Base-by-base conservation (phyloP, 2,888 invertebrate genomes). In the Axea sp. region DNA sequence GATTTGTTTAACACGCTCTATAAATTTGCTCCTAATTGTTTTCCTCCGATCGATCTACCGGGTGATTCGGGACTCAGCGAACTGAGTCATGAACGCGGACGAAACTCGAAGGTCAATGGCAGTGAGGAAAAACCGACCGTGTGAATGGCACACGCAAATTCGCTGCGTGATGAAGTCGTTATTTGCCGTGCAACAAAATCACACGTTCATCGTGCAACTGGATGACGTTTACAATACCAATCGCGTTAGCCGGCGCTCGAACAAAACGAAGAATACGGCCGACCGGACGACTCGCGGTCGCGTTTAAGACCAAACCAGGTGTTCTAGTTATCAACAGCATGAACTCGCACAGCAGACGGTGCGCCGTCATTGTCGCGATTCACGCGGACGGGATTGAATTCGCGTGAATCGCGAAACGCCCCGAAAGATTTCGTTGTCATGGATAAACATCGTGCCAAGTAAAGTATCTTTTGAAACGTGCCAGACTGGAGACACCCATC, bases 181-280 rank as follows among this genome's bases (percentile, higher is more conserved):
- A 55, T 41, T 31, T 24, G 43, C 30, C 19, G 30, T 39, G 39
- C 26, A 55, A 55, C 39, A 28, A 39, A 55, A 30, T 8, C n/a
- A n/a, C n/a, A n/a, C n/a, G n/a, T n/a, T n/a, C n/a, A 7, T 41
- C 39, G 11, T 22, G 30, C 8, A n/a, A n/a, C n/a, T n/a, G n/a
- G n/a, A n/a, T n/a, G n/a, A n/a, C n/a, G n/a, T n/a, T n/a, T n/a
- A n/a, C n/a, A n/a, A 55, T 41, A 41, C 39, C 30, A 55, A 55
- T 55, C 41, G 31, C 39, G 9, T n/a, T n/a, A 28, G n/a, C 39
- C 53, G 28, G 30, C 53, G 19, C 53, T n/a, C 15, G 26, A 37
- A 35, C 26, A 26, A 53, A 35, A 7, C 22, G 8, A 37, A 35
- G 37, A 9, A 17, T 0, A 15, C 14, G 26, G 26, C 26, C 14